These are phyloP conservation scores for Hyphantria cunea DNA, from an alignment of 1,140 invertebrate genomes.

Conservation along the genomic window DNA sequence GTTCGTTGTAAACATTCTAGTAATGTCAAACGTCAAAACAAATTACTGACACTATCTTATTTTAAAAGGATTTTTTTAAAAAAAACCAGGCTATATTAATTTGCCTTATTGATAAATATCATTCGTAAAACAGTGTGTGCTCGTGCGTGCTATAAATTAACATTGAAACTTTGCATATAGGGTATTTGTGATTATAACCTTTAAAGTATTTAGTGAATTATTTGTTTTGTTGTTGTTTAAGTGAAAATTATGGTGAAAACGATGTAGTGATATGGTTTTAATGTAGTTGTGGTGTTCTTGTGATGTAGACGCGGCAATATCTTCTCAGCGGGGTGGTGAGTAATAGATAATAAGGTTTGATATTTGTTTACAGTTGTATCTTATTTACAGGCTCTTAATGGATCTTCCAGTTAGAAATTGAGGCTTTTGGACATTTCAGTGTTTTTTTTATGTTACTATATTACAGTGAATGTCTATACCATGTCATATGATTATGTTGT, in stretches of 20 bases:
- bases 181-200: constrained; percentile 19
- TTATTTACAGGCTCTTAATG: constrained; percentile 8
- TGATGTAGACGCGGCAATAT: no score
- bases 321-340: constrained; percentile 37
- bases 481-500: no score
- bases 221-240: constrained; percentile 17
- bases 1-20: constrained; percentile 30
- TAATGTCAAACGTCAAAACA: constrained; percentile 34
- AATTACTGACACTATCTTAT: neutral
- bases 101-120: no score
- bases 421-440: neutral
- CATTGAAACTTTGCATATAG: neutral
- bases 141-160: no score
- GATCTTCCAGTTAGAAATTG: constrained; percentile 13
- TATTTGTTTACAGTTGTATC: neutral
- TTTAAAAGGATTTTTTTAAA: no score
- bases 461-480: no score
- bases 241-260: constrained; percentile 10
- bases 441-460: neutral
- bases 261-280: neutral
- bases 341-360: constrained; percentile 32
- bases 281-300: neutral
- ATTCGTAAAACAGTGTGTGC: no score
- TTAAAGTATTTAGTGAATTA: constrained; percentile 23
- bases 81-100: no score